Evolutionary conservation across 1,140 invertebrate genomes (phyloP).

Genomic region (Neocloeon triangulifer): DNA sequence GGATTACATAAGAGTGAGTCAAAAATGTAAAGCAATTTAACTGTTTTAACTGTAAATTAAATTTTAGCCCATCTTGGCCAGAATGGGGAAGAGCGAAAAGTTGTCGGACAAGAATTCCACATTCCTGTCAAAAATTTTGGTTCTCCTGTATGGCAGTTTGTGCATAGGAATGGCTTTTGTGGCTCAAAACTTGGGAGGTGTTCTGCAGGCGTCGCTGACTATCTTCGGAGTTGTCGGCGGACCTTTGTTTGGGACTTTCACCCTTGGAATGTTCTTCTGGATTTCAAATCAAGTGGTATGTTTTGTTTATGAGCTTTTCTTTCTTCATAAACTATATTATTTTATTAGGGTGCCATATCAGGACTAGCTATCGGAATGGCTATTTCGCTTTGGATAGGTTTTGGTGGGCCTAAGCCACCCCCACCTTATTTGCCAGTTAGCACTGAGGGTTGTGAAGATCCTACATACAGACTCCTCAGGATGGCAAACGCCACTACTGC

Average conservation of each 20-base stretch:
- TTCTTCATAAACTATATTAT: not conserved
- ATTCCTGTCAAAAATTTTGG: constrained; percentile 29
- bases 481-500: constrained; percentile 4
- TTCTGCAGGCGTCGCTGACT: constrained; percentile 48
- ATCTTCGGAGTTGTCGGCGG: constrained; percentile 63
- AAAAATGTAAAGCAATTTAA: not conserved
- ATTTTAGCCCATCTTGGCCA: not conserved
- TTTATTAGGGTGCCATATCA: constrained; percentile 32
- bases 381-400: constrained; percentile 63
- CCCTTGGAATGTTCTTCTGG: constrained; percentile 47
- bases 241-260: constrained; percentile 54
- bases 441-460: constrained; percentile 13
- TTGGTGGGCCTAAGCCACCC: constrained; percentile 50
- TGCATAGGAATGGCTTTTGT: constrained; percentile 49
- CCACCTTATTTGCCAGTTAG: constrained; percentile 28
- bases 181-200: constrained; percentile 43
- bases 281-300: constrained; percentile 29
- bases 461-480: not conserved
- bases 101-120: constrained; percentile 3
- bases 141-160: constrained; percentile 37
- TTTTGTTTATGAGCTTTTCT: constrained; percentile 1
- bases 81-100: not conserved
- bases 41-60: not conserved
- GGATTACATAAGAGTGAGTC: constrained; percentile 40
- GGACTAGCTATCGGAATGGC: constrained; percentile 38